Conservation (phyloP, 2,888 invertebrate species). For the Drosophila setosimentum region DNA sequence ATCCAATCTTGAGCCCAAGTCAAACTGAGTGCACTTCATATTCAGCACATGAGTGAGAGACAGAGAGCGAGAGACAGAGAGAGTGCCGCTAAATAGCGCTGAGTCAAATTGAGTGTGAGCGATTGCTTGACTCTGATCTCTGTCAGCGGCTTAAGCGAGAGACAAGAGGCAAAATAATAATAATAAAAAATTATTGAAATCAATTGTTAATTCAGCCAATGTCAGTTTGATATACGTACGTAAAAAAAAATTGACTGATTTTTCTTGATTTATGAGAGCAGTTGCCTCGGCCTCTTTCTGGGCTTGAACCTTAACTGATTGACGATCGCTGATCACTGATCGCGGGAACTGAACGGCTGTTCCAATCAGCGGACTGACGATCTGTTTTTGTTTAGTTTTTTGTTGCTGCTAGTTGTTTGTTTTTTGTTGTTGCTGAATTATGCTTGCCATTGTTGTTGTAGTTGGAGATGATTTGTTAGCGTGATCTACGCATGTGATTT, state of each 20-base stretch:
- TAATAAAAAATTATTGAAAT: conserved; percentile 81
- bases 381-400: conserved; percentile 29
- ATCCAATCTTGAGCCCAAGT: conserved; percentile 41
- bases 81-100: conserved; percentile 49
- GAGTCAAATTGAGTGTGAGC: conserved; percentile 39
- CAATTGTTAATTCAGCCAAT: conserved; percentile 82
- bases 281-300: conserved; percentile 19
- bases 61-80: conserved; percentile 4
- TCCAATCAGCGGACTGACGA: conserved; percentile 54
- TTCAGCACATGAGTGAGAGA: conserved; percentile 57
- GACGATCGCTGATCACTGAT: conserved; percentile 41
- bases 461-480: conserved; percentile 56
- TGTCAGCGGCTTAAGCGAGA: conserved; percentile 48
- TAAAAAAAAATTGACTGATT: conserved; percentile 76
- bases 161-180: conserved; percentile 61
- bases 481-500: conserved; percentile 66
- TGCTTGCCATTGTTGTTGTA: conserved; percentile 21
- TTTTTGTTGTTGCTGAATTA: conserved; percentile 45
- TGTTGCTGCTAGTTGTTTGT: conserved; percentile 32
- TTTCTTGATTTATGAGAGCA: conserved; percentile 79
- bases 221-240: conserved; percentile 72
- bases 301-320: conserved; percentile 26
- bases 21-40: conserved; percentile 56
- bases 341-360: conserved; percentile 49
- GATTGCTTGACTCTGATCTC: conserved; percentile 39